Percentiles rank a stretch among this genome's conserved stretches.
Evolutionary conservation across 2,888 invertebrate genomes (phyloP).

Genomic region (Ceriagrion tenellum): DNA sequence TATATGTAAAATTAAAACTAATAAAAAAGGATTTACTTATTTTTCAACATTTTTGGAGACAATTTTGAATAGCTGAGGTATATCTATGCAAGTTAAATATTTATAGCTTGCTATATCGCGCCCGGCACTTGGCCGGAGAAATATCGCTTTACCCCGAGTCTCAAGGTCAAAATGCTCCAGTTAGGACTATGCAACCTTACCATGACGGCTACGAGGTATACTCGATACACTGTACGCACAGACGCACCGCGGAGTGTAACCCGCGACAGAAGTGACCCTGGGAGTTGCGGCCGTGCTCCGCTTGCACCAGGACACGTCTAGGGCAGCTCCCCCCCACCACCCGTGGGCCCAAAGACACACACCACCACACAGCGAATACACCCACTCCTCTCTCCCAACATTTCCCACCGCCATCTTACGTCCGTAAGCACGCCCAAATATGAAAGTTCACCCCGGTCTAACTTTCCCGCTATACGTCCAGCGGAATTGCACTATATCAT

Average conservation of each 20-base stretch:
- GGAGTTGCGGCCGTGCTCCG: background rate
- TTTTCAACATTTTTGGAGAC: no score
- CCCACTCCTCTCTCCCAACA: background rate
- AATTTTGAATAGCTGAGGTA: no score
- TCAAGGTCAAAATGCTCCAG: no score
- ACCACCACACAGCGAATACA: background rate
- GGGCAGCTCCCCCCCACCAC: background rate
- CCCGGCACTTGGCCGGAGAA: no score
- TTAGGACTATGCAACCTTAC: no score
- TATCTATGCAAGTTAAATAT: no score
- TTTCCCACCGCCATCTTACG: conserved; percentile 18
- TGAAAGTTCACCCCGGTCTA: conserved; percentile 50
- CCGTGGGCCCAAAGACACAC: background rate
- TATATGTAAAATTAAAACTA: no score
- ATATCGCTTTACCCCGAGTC: no score
- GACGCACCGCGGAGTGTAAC: background rate
- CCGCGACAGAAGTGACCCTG: background rate
- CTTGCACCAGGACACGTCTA: background rate
- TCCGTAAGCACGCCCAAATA: conserved; percentile 29
- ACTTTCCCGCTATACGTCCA: conserved; percentile 46
- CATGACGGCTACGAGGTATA: background rate
- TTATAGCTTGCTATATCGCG: no score
- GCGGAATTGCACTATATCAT: conserved; percentile 42
- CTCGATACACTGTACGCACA: background rate
- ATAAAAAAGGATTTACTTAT: no score